Evolutionary conservation across 2,113 vertebrate genomes (phyloP).

Genomic region (Trematomus loennbergii): DNA sequence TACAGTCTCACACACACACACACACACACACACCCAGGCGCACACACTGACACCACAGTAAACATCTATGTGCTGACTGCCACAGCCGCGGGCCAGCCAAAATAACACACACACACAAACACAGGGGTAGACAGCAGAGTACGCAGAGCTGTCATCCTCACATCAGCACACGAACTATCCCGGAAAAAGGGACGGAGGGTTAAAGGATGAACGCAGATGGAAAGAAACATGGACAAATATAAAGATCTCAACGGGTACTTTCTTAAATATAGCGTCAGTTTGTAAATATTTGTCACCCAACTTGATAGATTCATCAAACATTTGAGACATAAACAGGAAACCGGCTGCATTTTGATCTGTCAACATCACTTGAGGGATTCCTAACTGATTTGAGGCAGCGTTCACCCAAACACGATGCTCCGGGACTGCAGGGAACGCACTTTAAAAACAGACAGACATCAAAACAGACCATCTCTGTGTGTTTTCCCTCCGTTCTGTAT

Average conservation of each 20-base stretch:
- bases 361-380: conserved; percentile 67
- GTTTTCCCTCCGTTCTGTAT: not conserved
- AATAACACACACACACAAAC: conserved; percentile 21
- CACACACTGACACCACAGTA: conserved; percentile 34
- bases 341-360: conserved; percentile 62
- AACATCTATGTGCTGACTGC: conserved; percentile 69
- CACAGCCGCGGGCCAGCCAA: conserved; percentile 44
- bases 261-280: conserved; percentile 40
- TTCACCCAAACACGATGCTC: conserved; percentile 41
- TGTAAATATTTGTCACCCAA: conserved; percentile 68
- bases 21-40: not conserved
- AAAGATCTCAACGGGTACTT: conserved; percentile 10
- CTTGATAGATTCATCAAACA: conserved; percentile 44
- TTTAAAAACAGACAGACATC: conserved; percentile 56
- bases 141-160: conserved; percentile 44
- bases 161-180: conserved; percentile 35
- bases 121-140: conserved; percentile 25
- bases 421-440: conserved; percentile 46
- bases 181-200: not conserved
- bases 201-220: conserved; percentile 4
- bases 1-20: conserved; percentile 1
- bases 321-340: conserved; percentile 48
- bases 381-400: conserved; percentile 46
- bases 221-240: conserved; percentile 26
- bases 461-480: conserved; percentile 51